phyloP scores from a whole-genome alignment of 2,888 invertebrate species.

The Eueremaeus valkanovi region DNA sequence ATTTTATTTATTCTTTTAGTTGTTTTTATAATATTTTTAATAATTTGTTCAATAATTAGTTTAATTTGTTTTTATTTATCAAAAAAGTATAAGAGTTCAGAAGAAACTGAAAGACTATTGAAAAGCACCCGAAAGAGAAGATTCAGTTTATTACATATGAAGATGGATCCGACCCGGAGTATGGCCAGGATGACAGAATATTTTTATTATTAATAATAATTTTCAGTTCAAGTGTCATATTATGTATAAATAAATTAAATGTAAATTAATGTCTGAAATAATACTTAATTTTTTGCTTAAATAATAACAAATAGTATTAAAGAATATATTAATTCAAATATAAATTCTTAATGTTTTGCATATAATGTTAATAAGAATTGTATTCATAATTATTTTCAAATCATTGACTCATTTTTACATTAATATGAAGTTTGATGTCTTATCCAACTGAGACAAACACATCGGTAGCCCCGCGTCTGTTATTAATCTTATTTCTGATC shows the following conservation, averaged over 20 bases:
- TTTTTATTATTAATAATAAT: no score
- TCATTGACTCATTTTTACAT: neutral
- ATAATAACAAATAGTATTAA: neutral
- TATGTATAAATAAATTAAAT: neutral
- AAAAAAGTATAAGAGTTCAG: no score
- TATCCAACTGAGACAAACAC: neutral
- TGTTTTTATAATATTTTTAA: no score
- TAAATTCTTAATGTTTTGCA: no score
- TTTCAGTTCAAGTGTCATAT: no score
- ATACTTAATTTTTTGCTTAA: no score
- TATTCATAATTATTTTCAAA: neutral
- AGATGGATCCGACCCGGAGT: neutral
- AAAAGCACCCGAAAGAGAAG: neutral
- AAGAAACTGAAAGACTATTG: neutral
- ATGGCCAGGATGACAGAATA: neutral
- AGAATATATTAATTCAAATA: neutral
- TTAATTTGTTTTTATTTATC: no score
- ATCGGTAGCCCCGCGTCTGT: neutral
- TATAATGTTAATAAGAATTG: no score
- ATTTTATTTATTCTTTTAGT: no score
- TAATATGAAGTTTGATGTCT: neutral
- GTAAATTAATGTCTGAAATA: neutral
- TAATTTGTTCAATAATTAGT: no score
- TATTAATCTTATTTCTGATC: neutral
- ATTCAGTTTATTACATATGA: neutral